phyloP scores from a whole-genome alignment of 2,797 vertebrate species.

The Acanthopagrus latus region DNA sequence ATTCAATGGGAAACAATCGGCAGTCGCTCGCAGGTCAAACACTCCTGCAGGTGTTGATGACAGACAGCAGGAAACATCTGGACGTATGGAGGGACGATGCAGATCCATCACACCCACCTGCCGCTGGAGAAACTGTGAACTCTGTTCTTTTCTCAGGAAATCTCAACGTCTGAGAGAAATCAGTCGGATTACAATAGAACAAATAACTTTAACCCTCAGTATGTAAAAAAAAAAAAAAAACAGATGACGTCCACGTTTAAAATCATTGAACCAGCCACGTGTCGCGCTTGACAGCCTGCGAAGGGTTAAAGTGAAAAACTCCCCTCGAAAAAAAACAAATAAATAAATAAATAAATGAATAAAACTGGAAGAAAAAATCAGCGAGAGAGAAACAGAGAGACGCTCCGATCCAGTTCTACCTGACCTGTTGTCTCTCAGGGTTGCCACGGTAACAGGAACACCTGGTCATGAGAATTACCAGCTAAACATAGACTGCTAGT shows the following conservation, averaged over 20 bases:
- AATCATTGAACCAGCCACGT: background rate
- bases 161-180: background rate
- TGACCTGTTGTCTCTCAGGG: conserved; percentile 54
- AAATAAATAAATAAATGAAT: background rate
- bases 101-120: conserved; percentile 14
- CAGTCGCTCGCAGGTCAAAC: too few relatives aligned
- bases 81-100: too few relatives aligned
- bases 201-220: background rate
- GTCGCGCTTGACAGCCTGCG: background rate
- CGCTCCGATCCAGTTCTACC: conserved; percentile 23
- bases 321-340: too few relatives aligned
- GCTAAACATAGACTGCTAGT: conserved; percentile 37
- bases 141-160: too few relatives aligned
- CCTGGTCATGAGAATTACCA: conserved; percentile 44
- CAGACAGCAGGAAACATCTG: too few relatives aligned
- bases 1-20: too few relatives aligned
- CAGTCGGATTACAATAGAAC: too few relatives aligned
- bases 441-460: conserved; percentile 65
- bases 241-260: too few relatives aligned
- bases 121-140: conserved; percentile 1
- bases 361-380: background rate
- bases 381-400: background rate
- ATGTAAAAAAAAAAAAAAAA: background rate
- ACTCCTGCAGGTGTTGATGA: too few relatives aligned
- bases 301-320: background rate